Base-by-base conservation (phyloP, 2,797 vertebrate species). In the Hephaestus fuliginosus region DNA sequence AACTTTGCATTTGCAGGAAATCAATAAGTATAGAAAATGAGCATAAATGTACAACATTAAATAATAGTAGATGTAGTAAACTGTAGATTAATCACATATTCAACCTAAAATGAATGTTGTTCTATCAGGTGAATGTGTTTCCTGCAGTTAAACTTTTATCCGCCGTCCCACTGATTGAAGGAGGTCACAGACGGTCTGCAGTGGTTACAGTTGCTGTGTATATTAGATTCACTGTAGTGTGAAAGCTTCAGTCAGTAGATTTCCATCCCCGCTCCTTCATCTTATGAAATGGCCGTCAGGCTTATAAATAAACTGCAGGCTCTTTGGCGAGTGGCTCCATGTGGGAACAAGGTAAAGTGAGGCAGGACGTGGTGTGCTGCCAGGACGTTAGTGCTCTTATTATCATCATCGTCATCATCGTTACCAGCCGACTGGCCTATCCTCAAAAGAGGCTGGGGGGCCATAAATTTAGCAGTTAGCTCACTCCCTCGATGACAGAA, bases 251-350 rank as follows among this genome's bases (percentile, higher is more conserved):
- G 14, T 70, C 83, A 28, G 74, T 87, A 69, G 43, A 78, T 90
- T 91, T 86, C 77, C 82, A 83, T 85, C 82, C 49, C 41, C 25
- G 67, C 62, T 74, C 49, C 39, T 46, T 66, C 65, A 30, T 55
- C 70, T 86, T 89, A 68, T 53, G 78, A 92, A 91, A 89, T 76
- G 81, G 73, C 73, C 22, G 61, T 61, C 66, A 48, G 80, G 39
- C 73, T 83, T 94, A 90, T 93, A 94, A 95, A 95, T 95, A 94
- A 93, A 91, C 80, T 11, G 15, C 69, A 43, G 76, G 55, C 77
- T 90, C 22, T 81, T 68, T 80, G 76, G 63, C 55, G 49, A 1
- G 57, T 57, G n/a, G 44, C 30, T 87, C 36, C 30, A n/a, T 64
- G 65, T 82, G 80, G 67, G 66, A 86, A 64, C 18, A 49, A 69